A percentile compares a stretch with the other conserved stretches of the same genome.
These are phyloP conservation scores for Gallirallus australis DNA, from an alignment of 2,797 vertebrate species.

Conservation along the genomic window DNA sequence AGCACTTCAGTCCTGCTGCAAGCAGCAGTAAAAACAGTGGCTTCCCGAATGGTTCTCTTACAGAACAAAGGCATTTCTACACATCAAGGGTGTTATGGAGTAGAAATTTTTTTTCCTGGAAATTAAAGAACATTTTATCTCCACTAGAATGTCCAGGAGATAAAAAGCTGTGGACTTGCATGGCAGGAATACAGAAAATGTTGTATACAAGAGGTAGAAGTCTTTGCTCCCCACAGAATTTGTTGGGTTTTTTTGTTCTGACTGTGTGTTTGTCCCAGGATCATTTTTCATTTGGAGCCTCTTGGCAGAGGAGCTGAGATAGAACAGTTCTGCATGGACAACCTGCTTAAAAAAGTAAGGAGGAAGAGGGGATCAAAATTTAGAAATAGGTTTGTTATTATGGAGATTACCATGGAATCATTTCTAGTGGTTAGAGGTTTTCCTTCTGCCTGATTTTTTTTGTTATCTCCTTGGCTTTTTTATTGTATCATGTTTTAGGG, in stretches of 20 bases:
- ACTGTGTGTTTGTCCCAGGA: neutral
- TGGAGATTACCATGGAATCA: neutral
- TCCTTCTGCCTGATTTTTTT: neutral
- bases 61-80: neutral
- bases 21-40: neutral
- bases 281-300: neutral
- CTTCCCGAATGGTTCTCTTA: neutral
- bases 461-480: neutral
- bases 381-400: neutral
- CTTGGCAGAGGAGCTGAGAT: neutral
- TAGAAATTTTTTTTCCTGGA: neutral
- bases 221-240: neutral
- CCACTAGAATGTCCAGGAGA: neutral
- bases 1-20: neutral
- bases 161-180: neutral
- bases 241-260: neutral
- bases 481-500: neutral
- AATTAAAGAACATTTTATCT: neutral
- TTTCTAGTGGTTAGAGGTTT: neutral
- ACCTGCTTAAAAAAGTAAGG: neutral
- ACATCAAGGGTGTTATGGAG: neutral
- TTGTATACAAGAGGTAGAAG: neutral
- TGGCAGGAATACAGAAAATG: neutral
- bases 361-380: neutral
- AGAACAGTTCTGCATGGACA: neutral